These are phyloP conservation scores for Bucco capensis DNA, from an alignment of 2,113 vertebrate genomes.

Conservation along the genomic window DNA sequence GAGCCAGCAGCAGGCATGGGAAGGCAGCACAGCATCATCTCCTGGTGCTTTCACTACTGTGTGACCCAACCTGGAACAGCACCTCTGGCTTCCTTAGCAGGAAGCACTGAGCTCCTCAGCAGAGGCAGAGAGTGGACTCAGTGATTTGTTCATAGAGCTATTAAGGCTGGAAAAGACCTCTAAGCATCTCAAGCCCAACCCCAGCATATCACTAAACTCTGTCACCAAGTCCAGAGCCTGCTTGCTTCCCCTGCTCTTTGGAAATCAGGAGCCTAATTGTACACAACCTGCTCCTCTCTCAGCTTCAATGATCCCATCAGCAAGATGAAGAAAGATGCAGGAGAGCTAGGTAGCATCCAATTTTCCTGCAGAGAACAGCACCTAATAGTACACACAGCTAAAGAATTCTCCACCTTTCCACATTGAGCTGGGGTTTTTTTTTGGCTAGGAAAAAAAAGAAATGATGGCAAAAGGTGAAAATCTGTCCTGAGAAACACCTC, in stretches of 20 bases:
- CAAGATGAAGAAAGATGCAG: background rate
- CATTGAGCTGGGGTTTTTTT: too few species aligned
- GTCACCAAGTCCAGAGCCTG: background rate
- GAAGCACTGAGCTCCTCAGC: background rate
- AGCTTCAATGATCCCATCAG: background rate
- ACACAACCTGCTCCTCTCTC: background rate
- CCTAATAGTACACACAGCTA: background rate
- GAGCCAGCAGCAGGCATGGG: fast-evolving
- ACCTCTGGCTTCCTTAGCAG: too few species aligned
- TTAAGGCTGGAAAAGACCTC: too few species aligned
- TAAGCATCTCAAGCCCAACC: too few species aligned
- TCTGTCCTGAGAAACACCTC: background rate
- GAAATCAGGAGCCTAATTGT: background rate
- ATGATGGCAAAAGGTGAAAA: background rate
- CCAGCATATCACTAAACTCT: too few species aligned
- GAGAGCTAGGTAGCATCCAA: background rate
- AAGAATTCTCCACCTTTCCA: background rate
- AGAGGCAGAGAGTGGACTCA: background rate
- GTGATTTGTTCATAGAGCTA: too few species aligned
- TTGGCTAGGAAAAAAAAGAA: background rate
- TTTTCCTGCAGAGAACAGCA: background rate
- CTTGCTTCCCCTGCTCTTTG: background rate
- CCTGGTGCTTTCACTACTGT: background rate
- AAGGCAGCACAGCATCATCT: fast-evolving
- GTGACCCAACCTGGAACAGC: background rate